Base-by-base conservation (phyloP, 2,797 vertebrate species). In the Numenius phaeopus region DNA sequence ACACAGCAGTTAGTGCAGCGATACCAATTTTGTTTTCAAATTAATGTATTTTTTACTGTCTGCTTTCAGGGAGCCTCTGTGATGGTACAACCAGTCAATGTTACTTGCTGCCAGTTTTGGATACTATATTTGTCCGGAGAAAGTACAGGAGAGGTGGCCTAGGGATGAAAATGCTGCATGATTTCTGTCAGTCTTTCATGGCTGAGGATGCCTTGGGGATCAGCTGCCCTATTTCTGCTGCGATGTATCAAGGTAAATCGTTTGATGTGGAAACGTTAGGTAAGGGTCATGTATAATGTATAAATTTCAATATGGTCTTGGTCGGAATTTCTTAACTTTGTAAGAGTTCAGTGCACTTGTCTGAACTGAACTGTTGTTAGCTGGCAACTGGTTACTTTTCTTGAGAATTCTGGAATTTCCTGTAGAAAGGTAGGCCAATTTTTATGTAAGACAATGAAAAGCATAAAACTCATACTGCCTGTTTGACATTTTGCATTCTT, bases 101-200 rank as follows among this genome's bases (percentile, higher is more conserved):
- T 97, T 99, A 99, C 97, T 92, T 98, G 98, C 98, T 99, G 39
- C 99, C 99, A 0, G 99, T 99, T 55, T 97, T 99, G 72, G 99
- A 99, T 97, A 99, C 99, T 1, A 76, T 99, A 95, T 99, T 99
- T 32, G 99, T 99, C 89, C 98, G 97, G 83, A 98, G 86, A 87
- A 97, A 86, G 64, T 98, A 98, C 86, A 98, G 99, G 86, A 98
- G 98, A 94, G 95, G 83, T 49, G 99, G 99, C 78, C 97, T 99
- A 17, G 99, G 98, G 44, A 97, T 98, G 66, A 97, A 97, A 94
- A 99, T 99, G 98, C 98, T 99, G 80, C 87, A 82, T 93, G 99
- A 99, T 95, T 99, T 99, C 98, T 99, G 99, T 84, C 97, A 97
- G 47, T 97, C 98, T 0, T 99, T 99, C 95, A 14, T 79, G 23